phyloP scores from a whole-genome alignment of 2,113 vertebrate species.

The Emydura subglobosa region DNA sequence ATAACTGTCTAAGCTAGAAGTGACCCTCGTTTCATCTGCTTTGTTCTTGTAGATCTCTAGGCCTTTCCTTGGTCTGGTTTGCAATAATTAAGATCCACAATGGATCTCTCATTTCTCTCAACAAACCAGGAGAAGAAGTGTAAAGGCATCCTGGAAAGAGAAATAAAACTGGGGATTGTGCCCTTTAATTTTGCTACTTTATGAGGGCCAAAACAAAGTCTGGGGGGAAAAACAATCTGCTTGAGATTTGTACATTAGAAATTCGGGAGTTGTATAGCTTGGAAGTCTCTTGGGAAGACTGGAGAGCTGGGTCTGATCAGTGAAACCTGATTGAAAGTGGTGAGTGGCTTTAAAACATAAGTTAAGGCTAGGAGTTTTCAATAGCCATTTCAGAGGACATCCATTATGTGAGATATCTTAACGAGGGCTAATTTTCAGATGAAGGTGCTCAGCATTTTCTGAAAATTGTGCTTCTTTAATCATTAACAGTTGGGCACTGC shows the following conservation, averaged over 20 bases:
- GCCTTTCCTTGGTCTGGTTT: not conserved
- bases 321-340: not conserved
- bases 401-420: too few relatives aligned
- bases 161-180: not conserved
- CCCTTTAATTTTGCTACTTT: not conserved
- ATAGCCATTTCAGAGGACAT: too few relatives aligned
- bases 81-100: not conserved
- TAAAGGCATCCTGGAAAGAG: not conserved
- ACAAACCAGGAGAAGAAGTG: not conserved
- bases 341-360: too few relatives aligned
- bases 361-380: too few relatives aligned
- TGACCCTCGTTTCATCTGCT: not conserved
- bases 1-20: not conserved
- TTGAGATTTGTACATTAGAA: not conserved
- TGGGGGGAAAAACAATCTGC: too few relatives aligned
- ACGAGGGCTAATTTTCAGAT: not conserved
- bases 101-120: not conserved
- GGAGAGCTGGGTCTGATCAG: not conserved
- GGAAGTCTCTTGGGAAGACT: not conserved
- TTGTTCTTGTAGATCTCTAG: not conserved
- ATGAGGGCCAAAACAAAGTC: not conserved
- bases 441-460: not conserved
- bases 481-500: not conserved
- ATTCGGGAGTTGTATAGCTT: not conserved
- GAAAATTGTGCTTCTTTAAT: not conserved